Evolutionary conservation across 2,888 invertebrate genomes (phyloP), one percentile per base, ranked within the genome.

Genomic region (Drosophila putrida): DNA sequence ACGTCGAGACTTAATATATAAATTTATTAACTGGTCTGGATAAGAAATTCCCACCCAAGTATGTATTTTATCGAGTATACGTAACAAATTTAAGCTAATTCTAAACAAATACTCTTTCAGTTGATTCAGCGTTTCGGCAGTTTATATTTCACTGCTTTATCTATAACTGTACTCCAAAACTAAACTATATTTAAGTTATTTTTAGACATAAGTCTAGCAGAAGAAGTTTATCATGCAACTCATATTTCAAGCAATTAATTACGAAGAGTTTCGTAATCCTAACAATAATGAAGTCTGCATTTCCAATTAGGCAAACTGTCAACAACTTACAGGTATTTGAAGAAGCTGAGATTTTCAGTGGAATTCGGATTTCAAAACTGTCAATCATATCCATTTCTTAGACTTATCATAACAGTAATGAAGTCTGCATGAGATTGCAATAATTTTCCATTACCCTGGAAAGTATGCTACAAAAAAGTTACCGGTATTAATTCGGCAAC

Each of bases 391-490:
- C 11, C 39, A 59, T 49, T 38, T 49, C 25, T 28, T 10, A 4
- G 9, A 15, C 10, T 13, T 46, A 27, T 35, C 27, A 41, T 53
- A 46, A 31, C 10, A 27, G 15, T 46, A 38, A 36, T 28, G 15
- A n/a, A 39, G 49, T 33, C 31, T 28, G 33, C 13, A 25, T n/a
- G 10, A 27, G 6, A 38, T 33, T 28, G 20, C 10, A 20, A 28
- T 36, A 39, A 49, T 55, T 13, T 20, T 31, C 20, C 6, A 10
- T 27, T 2, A 11, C 57, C n/a, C 72, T 43, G 13, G 49, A 61
- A 70, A 76, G 76, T 72, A 71, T 76, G 72, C 72, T 73, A 59
- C 54, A 57, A n/a, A 61, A 71, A 72, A 57, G 43, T 55, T 43
- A 31, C 38, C 50, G 47, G 55, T 44, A 60, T 39, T 64, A 39